These are phyloP conservation scores for Laterallus jamaicensis DNA, from an alignment of 2,113 vertebrate species.

Conservation along the genomic window DNA sequence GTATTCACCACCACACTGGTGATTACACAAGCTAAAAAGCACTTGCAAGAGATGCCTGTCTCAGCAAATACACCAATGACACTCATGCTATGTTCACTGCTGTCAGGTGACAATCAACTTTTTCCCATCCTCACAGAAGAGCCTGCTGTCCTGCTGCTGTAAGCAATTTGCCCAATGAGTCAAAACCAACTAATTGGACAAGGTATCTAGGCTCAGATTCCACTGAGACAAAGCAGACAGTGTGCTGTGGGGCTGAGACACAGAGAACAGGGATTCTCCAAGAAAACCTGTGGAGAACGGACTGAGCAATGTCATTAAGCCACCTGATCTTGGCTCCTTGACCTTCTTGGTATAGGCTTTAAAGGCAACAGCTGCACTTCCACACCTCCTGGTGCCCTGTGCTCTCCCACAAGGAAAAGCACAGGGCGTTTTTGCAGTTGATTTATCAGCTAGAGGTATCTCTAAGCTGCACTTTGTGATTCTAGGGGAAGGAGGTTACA, in stretches of 20 bases:
- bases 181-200: background rate
- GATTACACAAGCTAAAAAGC: background rate
- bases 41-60: background rate
- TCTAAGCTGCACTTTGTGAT: background rate
- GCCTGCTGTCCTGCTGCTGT: background rate
- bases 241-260: background rate
- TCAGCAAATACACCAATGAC: background rate
- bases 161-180: background rate
- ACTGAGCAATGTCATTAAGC: background rate
- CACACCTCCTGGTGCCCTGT: background rate
- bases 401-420: background rate
- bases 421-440: background rate
- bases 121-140: background rate
- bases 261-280: background rate
- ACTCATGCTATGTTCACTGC: background rate
- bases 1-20: background rate
- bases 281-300: background rate
- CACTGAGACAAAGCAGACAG: background rate
- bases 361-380: background rate
- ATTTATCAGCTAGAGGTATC: background rate
- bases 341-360: background rate
- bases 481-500: background rate
- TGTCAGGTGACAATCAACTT: background rate
- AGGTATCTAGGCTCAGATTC: background rate
- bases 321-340: background rate